phyloP scores from a whole-genome alignment of 2,113 vertebrate genomes.

The Morone chrysops region DNA sequence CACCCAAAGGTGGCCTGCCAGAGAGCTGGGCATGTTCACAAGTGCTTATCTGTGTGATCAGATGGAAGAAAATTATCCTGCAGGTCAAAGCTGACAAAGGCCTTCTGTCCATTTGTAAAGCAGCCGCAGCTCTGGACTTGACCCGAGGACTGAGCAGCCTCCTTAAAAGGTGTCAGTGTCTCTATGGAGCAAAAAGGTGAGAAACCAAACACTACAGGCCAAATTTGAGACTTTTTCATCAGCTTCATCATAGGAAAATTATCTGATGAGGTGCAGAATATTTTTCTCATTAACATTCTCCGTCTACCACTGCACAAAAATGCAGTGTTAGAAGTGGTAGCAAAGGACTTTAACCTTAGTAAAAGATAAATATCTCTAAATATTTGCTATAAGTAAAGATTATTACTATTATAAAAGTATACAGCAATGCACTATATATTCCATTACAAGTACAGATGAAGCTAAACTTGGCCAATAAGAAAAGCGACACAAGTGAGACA shows the following conservation, averaged over 20 bases:
- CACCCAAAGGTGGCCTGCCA: background rate
- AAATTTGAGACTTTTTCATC: background rate
- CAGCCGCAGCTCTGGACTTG: constrained; percentile 1
- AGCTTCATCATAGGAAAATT: background rate
- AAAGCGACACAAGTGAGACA: background rate
- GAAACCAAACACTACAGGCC: background rate
- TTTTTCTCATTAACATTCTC: background rate
- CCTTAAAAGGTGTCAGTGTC: background rate
- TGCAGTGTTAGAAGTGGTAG: background rate
- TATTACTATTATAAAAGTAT: background rate
- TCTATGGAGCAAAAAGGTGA: constrained; percentile 13
- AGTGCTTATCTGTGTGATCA: constrained; percentile 35
- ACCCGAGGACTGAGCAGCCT: constrained; percentile 7
- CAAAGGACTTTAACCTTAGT: background rate
- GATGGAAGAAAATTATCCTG: constrained; percentile 33
- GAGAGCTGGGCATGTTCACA: constrained; percentile 17
- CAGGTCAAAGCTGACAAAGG: constrained; percentile 32
- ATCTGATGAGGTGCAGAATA: background rate
- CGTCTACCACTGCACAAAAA: background rate
- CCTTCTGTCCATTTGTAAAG: constrained; percentile 30
- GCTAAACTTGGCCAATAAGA: background rate
- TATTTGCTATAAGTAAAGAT: too few species aligned
- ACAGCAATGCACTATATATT: background rate
- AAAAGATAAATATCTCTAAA: too few species aligned
- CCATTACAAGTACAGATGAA: background rate